These are phyloP conservation scores for Gandaritis pyraliata DNA, from an alignment of 2,888 invertebrate genomes.

Conservation along the genomic window DNA sequence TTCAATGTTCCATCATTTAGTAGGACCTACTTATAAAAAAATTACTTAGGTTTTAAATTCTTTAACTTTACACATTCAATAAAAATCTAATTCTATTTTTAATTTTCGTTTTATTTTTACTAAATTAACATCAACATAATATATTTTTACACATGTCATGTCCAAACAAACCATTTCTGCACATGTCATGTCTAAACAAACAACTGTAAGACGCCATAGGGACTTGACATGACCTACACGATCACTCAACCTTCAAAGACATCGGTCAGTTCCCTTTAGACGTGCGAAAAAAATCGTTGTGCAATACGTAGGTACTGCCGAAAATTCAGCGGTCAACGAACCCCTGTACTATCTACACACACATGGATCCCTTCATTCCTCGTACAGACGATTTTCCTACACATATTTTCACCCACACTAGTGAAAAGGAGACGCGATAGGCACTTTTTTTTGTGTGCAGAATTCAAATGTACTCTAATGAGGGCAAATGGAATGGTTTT, in stretches of 20 bases:
- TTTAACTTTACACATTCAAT: too few relatives aligned
- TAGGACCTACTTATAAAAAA: too few relatives aligned
- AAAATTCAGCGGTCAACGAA: conserved; percentile 62
- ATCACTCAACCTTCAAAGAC: conserved; percentile 34
- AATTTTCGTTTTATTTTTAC: too few relatives aligned
- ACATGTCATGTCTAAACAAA: conserved; percentile 2
- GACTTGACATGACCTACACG: conserved; percentile 38
- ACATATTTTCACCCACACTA: conserved; percentile 49
- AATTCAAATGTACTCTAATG: conserved; percentile 51
- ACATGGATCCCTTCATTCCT: conserved; percentile 31
- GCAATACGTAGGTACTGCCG: conserved; percentile 57
- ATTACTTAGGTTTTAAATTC: too few relatives aligned
- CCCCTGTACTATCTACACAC: conserved; percentile 52
- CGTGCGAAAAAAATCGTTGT: conserved; percentile 49
- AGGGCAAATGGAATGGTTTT: conserved; percentile 56
- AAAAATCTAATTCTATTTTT: too few relatives aligned
- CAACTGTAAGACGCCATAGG: conserved; percentile 12
- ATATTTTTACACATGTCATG: not conserved
- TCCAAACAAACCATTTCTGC: not conserved
- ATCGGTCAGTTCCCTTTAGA: conserved; percentile 24
- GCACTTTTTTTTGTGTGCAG: conserved; percentile 43
- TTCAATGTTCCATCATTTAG: too few relatives aligned
- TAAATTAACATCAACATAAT: too few relatives aligned
- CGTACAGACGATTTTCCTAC: conserved; percentile 53
- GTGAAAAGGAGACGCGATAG: conserved; percentile 35